A percentile compares a stretch with the other conserved stretches of the same genome.
Evolutionary conservation across 92 coral and sea anemone genomes (phyloP).

Genomic region (Phenganax stokvisi): DNA sequence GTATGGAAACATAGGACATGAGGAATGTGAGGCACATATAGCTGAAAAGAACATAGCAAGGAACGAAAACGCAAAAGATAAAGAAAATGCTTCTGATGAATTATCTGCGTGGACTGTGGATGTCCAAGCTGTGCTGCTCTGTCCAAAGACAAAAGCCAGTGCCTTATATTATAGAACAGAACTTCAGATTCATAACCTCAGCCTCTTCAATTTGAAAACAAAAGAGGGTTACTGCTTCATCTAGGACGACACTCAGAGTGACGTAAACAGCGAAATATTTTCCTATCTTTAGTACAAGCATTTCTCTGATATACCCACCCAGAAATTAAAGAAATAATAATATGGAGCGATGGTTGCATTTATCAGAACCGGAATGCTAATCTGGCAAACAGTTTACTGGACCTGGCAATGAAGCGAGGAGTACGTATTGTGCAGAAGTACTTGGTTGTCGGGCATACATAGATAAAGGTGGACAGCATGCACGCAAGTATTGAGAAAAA

Average conservation of each 20-base stretch:
- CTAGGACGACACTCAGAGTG: conserved; percentile 26
- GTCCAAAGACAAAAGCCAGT: conserved; percentile 20
- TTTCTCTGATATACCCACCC: conserved; percentile 9
- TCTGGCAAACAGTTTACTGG: conserved; percentile 30
- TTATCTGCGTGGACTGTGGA: conserved; percentile 1
- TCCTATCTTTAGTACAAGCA: not conserved
- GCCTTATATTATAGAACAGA: not conserved
- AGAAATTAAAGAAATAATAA: not conserved
- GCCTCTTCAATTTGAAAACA: not conserved
- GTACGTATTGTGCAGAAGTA: conserved; percentile 36
- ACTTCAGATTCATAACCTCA: conserved; percentile 9
- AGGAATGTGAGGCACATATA: not conserved
- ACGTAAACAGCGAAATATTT: conserved; percentile 3
- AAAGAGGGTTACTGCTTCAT: conserved; percentile 17
- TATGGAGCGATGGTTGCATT: not conserved
- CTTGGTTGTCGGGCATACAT: conserved; percentile 35
- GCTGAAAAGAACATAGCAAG: conserved; percentile 10
- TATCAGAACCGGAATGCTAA: conserved; percentile 28
- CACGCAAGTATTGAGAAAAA: conserved; percentile 18
- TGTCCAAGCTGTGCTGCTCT: conserved; percentile 34
- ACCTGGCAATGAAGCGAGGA: conserved; percentile 24
- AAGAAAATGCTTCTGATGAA: not conserved
- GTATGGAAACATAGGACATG: conserved; percentile 6
- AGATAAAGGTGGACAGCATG: conserved; percentile 32
- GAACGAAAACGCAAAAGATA: conserved; percentile 21